Conservation (phyloP, 2,113 vertebrate species). For the Sminthopsis crassicaudata region DNA sequence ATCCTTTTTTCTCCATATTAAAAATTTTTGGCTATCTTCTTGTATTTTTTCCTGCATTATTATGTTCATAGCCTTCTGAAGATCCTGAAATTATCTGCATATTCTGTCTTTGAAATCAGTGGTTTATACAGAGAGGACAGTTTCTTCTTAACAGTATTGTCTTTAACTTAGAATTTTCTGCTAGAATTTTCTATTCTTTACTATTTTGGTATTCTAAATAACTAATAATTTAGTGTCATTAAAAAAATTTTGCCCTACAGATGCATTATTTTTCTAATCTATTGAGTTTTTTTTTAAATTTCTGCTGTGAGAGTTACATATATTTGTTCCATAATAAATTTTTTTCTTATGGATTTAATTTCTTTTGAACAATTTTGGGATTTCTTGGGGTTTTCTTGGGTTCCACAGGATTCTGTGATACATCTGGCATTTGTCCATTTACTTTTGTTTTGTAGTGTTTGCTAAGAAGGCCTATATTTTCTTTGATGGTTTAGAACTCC, state of each 20-base stretch:
- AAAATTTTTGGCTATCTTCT: background rate
- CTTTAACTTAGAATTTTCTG: background rate
- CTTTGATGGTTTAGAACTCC: background rate
- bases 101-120: background rate
- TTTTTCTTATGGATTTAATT: background rate
- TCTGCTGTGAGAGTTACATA: slow-evolving; percentile 25
- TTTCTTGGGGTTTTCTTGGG: background rate
- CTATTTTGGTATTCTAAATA: background rate
- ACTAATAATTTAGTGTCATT: background rate
- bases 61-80: background rate
- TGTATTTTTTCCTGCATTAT: background rate
- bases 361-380: background rate
- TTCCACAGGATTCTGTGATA: background rate
- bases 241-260: background rate
- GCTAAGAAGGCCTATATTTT: background rate
- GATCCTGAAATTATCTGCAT: background rate
- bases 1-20: background rate
- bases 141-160: background rate
- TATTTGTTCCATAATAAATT: background rate
- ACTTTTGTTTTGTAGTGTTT: background rate
- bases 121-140: background rate
- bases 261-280: background rate
- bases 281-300: slow-evolving; percentile 1
- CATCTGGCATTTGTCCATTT: background rate
- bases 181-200: background rate